Conservation (phyloP, 2,888 invertebrate species). For the Phragmatobia fuliginosa region DNA sequence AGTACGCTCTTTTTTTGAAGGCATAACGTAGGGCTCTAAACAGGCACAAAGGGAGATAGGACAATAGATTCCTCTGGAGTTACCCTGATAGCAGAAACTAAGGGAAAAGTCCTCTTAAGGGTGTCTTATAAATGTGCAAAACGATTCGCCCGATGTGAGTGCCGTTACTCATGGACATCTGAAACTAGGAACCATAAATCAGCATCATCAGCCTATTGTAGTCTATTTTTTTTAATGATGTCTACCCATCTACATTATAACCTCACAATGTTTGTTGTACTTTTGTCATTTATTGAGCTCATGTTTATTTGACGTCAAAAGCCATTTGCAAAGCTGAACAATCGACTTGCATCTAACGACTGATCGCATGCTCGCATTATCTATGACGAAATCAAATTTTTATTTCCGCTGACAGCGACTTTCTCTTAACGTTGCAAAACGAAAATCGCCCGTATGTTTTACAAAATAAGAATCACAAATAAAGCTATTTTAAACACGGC, state of each 20-base stretch:
- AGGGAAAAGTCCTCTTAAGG: too few species aligned
- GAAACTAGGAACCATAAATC: too few species aligned
- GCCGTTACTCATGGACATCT: too few species aligned
- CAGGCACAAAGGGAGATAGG: too few species aligned
- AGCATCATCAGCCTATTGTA: too few species aligned
- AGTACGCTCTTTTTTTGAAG: too few species aligned
- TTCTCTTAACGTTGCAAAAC: slow-evolving; percentile 36
- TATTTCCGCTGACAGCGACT: slow-evolving; percentile 46
- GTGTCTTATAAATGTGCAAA: too few species aligned
- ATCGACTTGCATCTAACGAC: slow-evolving; percentile 11
- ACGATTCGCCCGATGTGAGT: too few species aligned
- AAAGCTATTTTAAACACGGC: slow-evolving; percentile 25
- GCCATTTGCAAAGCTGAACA: slow-evolving; percentile 11
- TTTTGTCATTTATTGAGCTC: not conserved
- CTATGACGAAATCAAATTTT: slow-evolving; percentile 48
- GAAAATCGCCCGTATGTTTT: not conserved
- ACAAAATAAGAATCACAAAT: slow-evolving; percentile 11
- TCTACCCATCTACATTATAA: not conserved
- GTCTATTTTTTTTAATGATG: not conserved
- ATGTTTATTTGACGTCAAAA: not conserved
- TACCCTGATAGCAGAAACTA: too few species aligned
- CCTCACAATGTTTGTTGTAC: not conserved
- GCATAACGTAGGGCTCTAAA: too few species aligned
- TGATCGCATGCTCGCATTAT: slow-evolving; percentile 20
- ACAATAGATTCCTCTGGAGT: too few species aligned